phyloP scores from a whole-genome alignment of 2,888 invertebrate genomes.

The Mantis religiosa region DNA sequence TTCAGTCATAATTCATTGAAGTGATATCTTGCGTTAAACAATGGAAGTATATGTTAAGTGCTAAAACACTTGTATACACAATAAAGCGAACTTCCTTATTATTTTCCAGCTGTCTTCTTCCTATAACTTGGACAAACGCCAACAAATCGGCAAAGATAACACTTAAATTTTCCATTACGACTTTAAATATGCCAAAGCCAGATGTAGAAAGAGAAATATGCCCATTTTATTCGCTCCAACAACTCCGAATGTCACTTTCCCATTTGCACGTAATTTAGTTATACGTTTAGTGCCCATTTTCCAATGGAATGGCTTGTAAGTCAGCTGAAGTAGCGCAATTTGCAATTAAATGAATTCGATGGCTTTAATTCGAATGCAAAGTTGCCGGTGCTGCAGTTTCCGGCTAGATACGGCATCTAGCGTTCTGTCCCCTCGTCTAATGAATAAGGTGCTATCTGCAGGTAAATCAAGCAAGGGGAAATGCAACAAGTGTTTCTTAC shows the following conservation, averaged over 20 bases:
- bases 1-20: neutral
- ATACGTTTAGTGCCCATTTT: neutral
- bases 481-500: neutral
- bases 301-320: neutral
- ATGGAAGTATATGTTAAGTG: neutral
- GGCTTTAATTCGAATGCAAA: neutral
- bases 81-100: neutral
- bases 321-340: neutral
- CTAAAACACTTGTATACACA: neutral
- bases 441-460: neutral
- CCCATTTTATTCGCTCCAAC: neutral
- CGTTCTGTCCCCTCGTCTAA: neutral
- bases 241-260: neutral
- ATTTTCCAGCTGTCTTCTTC: neutral
- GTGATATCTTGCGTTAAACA: neutral
- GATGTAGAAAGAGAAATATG: neutral
- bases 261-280: neutral
- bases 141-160: neutral
- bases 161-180: neutral
- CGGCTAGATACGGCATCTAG: neutral
- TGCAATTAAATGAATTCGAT: neutral
- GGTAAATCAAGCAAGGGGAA: neutral
- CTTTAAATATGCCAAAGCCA: neutral
- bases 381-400: neutral
- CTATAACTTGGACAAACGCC: neutral